Evolutionary conservation across 2,797 vertebrate genomes (phyloP), one percentile per base, ranked within the genome.

Genomic region (Enteromius fasciolatus): DNA sequence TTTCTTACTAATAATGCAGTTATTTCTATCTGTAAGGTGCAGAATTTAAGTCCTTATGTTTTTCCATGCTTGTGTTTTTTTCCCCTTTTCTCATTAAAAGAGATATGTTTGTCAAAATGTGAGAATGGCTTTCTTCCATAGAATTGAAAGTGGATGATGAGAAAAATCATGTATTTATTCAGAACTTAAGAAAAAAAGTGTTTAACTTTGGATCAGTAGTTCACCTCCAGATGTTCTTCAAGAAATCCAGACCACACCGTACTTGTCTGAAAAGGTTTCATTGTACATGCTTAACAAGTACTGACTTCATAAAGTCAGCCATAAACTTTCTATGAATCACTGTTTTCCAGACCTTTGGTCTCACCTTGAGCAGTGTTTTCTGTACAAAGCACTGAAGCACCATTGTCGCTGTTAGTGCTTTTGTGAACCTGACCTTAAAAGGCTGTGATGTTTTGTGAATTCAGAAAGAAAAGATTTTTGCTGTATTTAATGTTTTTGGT

Each of bases 191-290:
- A 33, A 15, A 50, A 33, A 18, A 73, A 12, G 50, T 10, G 36
- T n/a, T 14, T 31, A 18, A 14, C 23, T 78, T 63, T 9, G 23
- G 39, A 23, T 23, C 54, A 74, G 25, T 70, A 31, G 11, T 76
- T 81, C 81, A 67, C n/a, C 25, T 75, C 31, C 33, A 75, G 39
- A 23, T 44, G 20, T 18, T 74, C 44, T 63, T 82, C 25, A 59
- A 76, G 54, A 85, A 18, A 74, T 33, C 28, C 20, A 28, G 20
- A 79, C 23, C 23, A 41, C 1, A 9, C n/a, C 4, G 20, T 50
- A n/a, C 17, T 20, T 39, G 15, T 72, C 57, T 41, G 18, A 23
- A 10, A 48, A 52, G 33, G 59, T 52, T 79, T 73, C 23, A 66
- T 33, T 74, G n/a, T 46, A 23, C 33, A 54, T 73, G 39, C 44